Conservation (phyloP, 2,797 vertebrate species). For the Hoplostethus atlanticus region DNA sequence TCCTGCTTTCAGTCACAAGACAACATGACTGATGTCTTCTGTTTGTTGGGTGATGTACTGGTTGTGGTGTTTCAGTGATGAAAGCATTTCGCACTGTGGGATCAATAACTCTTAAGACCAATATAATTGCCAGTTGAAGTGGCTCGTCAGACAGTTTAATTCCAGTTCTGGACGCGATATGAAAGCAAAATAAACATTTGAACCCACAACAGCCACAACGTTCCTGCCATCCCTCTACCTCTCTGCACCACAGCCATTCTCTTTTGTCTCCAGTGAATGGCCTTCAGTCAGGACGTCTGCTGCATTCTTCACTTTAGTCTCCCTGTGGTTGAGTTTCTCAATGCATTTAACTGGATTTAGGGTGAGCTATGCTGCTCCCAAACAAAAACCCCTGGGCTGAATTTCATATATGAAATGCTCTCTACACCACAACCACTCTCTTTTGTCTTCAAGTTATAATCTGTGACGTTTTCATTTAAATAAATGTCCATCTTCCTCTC, state of each 20-base stretch:
- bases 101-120: conserved; percentile 11
- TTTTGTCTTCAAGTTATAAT: no score
- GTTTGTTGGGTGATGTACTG: no score
- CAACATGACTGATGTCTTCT: no score
- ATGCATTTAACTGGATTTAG: conserved; percentile 24
- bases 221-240: conserved; percentile 15
- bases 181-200: conserved; percentile 57
- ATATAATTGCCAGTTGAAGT: conserved; percentile 12
- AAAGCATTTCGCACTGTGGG: no score
- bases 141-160: conserved; percentile 29
- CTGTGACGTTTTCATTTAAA: no score
- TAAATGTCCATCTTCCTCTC: no score
- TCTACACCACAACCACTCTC: no score
- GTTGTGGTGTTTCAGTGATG: no score
- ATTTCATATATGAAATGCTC: background rate
- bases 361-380: background rate
- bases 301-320: conserved; percentile 26
- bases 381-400: background rate
- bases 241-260: conserved; percentile 22
- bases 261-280: no score
- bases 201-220: conserved; percentile 34
- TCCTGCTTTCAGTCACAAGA: no score
- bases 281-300: conserved; percentile 30
- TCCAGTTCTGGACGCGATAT: conserved; percentile 27
- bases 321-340: conserved; percentile 21